Evolutionary conservation across 2,888 invertebrate species (phyloP).

Genomic region (Troilus luridus): DNA sequence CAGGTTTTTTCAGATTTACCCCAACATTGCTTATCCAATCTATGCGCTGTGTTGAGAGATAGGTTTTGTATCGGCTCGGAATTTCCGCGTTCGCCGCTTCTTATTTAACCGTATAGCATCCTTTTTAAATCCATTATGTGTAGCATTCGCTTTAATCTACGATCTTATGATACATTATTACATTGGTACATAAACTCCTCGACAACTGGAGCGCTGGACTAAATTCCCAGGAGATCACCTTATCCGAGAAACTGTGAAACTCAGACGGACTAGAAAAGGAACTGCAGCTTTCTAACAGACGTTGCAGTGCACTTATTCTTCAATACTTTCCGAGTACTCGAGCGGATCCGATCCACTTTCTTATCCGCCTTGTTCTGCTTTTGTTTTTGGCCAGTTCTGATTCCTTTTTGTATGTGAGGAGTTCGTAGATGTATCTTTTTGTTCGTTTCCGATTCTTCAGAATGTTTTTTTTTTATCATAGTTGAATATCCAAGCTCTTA

Average conservation of each 20-base stretch:
- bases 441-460: background rate
- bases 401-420: background rate
- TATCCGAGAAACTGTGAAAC: conserved; percentile 42
- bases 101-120: too few relatives aligned
- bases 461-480: background rate
- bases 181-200: too few relatives aligned
- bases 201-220: background rate
- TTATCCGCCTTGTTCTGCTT: background rate
- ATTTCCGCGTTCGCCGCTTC: too few relatives aligned
- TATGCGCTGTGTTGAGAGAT: too few relatives aligned
- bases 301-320: conserved; percentile 26
- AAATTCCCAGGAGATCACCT: background rate
- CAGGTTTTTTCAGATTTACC: too few relatives aligned
- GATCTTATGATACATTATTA: too few relatives aligned
- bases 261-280: background rate
- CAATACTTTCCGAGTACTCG: conserved; percentile 12
- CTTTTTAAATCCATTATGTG: too few relatives aligned
- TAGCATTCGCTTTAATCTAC: too few relatives aligned
- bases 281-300: conserved; percentile 32
- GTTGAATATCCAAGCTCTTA: too few relatives aligned
- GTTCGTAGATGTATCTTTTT: background rate
- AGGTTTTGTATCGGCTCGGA: too few relatives aligned
- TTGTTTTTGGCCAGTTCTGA: background rate
- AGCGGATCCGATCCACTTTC: conserved; percentile 30
- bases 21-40: too few relatives aligned